Conservation (phyloP, 2,797 vertebrate genomes). For the Hyperoplus immaculatus region DNA sequence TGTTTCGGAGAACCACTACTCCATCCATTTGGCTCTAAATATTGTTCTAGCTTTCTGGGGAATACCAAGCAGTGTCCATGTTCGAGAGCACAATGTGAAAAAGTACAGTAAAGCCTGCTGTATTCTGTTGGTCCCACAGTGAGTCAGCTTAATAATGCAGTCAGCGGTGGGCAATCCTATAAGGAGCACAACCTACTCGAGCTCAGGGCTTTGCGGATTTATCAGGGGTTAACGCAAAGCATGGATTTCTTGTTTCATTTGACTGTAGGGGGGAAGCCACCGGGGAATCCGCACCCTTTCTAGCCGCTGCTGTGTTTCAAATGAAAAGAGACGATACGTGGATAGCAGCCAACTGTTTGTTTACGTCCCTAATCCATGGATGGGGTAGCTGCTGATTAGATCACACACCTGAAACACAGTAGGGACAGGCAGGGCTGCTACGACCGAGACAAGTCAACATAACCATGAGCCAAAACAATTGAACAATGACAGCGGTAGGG, state of each 20-base stretch:
- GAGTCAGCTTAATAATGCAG: constrained; percentile 49
- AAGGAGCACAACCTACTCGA: constrained; percentile 43
- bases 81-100: constrained; percentile 5
- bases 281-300: constrained; percentile 49
- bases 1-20: constrained; percentile 37
- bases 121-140: constrained; percentile 10
- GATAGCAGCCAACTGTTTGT: constrained; percentile 8
- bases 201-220: constrained; percentile 42
- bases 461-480: constrained; percentile 7
- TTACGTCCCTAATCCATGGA: constrained; percentile 13
- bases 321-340: constrained; percentile 38
- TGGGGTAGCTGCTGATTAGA: constrained; percentile 24
- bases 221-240: constrained; percentile 63
- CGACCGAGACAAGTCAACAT: constrained; percentile 38
- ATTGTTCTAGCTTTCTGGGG: constrained; percentile 30
- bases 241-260: constrained; percentile 76
- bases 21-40: constrained; percentile 11
- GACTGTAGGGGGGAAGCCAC: constrained; percentile 48
- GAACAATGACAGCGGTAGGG: not conserved
- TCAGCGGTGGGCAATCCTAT: constrained; percentile 8
- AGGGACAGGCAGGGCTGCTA: not conserved
- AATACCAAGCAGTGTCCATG: constrained; percentile 20
- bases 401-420: constrained; percentile 46
- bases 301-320: constrained; percentile 32
- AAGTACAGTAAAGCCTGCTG: constrained; percentile 23